phyloP scores from a whole-genome alignment of 2,888 invertebrate species.

The Troides aeacus region DNA sequence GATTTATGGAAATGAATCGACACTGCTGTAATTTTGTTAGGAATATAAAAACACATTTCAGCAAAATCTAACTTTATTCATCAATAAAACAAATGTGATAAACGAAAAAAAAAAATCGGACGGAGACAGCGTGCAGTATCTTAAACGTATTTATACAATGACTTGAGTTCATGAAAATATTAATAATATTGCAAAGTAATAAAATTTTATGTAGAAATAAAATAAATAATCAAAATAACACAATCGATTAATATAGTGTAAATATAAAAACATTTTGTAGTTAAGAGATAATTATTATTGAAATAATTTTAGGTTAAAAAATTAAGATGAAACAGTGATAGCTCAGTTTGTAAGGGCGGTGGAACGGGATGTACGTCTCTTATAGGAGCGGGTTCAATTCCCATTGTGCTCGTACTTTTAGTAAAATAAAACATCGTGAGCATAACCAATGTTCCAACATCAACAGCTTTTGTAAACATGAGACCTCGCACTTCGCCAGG shows the following conservation, averaged over 20 bases:
- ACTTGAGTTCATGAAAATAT: neutral
- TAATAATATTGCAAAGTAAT: neutral
- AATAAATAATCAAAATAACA: neutral
- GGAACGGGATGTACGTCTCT: no score
- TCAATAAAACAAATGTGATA: constrained; percentile 31
- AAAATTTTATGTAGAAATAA: neutral
- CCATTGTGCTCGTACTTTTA: no score
- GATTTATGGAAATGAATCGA: no score
- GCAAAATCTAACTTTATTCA: constrained; percentile 31
- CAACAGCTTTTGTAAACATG: no score
- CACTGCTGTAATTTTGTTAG: neutral
- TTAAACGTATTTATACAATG: neutral
- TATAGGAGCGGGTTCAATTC: no score
- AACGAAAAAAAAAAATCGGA: constrained; percentile 26
- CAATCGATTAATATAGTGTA: no score
- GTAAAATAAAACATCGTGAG: no score
- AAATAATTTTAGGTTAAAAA: neutral
- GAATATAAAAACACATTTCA: constrained; percentile 13
- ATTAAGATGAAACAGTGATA: no score
- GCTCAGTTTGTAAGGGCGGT: no score
- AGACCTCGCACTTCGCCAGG: no score
- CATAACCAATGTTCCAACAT: no score
- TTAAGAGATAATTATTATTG: neutral
- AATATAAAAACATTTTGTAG: neutral
- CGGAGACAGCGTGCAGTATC: constrained; percentile 28